These are phyloP conservation scores for Centrocercus urophasianus DNA, from an alignment of 2,113 vertebrate species.

Conservation along the genomic window DNA sequence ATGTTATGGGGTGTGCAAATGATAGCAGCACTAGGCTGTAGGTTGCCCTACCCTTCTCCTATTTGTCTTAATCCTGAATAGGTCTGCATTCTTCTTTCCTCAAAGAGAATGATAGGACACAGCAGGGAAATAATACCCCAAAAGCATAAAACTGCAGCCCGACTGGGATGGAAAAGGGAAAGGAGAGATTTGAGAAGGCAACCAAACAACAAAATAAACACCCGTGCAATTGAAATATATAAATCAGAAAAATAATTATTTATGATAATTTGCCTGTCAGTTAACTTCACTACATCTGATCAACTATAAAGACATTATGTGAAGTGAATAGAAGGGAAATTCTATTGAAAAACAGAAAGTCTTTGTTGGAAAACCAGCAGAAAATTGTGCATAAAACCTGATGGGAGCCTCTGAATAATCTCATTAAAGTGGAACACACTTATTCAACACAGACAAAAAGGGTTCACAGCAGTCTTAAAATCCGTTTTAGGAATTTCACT, in stretches of 20 bases:
- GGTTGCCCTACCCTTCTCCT: background rate
- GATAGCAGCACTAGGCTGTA: background rate
- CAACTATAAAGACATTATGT: slow-evolving; percentile 62
- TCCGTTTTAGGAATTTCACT: slow-evolving; percentile 73
- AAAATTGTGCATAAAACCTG: slow-evolving; percentile 74
- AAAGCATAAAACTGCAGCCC: background rate
- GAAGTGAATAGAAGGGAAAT: slow-evolving; percentile 69
- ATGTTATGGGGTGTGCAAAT: slow-evolving; percentile 14
- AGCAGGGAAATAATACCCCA: background rate
- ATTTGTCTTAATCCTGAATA: background rate
- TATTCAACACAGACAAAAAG: slow-evolving; percentile 73
- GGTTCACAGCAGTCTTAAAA: slow-evolving; percentile 67
- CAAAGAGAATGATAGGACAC: background rate
- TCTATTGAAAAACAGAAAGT: slow-evolving; percentile 69
- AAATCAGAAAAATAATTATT: slow-evolving; percentile 60
- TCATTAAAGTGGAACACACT: slow-evolving; percentile 76
- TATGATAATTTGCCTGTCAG: slow-evolving; percentile 63
- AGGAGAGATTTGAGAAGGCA: background rate
- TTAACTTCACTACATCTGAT: slow-evolving; percentile 23
- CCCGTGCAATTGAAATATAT: slow-evolving; percentile 33
- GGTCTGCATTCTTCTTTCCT: background rate
- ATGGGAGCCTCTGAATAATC: slow-evolving; percentile 81
- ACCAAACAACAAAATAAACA: slow-evolving; percentile 16
- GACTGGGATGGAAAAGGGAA: background rate
- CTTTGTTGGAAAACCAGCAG: slow-evolving; percentile 73